Evolutionary conservation across 1,140 invertebrate genomes (phyloP), one percentile per base, ranked within the genome.

Genomic region (Lasioglossum baleicum): DNA sequence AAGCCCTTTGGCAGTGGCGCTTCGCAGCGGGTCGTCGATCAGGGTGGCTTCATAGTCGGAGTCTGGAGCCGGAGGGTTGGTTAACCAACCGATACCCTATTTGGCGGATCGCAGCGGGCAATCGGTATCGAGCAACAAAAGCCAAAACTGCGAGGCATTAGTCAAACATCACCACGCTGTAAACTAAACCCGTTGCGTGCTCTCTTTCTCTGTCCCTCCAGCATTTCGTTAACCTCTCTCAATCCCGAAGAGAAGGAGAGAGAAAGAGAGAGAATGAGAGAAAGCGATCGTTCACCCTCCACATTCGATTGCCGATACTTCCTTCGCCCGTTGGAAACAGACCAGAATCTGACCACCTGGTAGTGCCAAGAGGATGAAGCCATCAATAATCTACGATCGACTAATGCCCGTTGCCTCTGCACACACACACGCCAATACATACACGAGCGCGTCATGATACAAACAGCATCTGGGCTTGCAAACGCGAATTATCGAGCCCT

Each of bases 381-480:
- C 87, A 91, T 90, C 88, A 88, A 90, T 91, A 90, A 90, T 83
- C 80, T 79, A 85, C 84, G 83, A 88, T 89, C 85, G 87, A 84
- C 80, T 83, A 87, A 56, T 82, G 70, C 67, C 74, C 58, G 22
- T 61, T 13, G 73, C 35, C 51, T 42, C 26, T 17, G 5, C 17
- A 42, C 31, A 7, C 31, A 7, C 60, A 17, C 51, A 42, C 26
- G 15, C 8, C 15, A 6, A 35, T 74, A 35, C 48, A 65, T 68
- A 82, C 35, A 35, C 65, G 48, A 15, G 51, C 15, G 17, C 17
- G 51, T 53, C 80, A 80, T 81, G 56, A 88, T 88, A 84, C 82
- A 75, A 84, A 75, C 66, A 81, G 75, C 83, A 88, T 89, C 88
- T 88, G 88, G 84, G 86, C 82, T 83, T 70, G 87, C 70, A 42